Base-by-base conservation (phyloP, 2,113 vertebrate species). In the Oncorhynchus tshawytscha region DNA sequence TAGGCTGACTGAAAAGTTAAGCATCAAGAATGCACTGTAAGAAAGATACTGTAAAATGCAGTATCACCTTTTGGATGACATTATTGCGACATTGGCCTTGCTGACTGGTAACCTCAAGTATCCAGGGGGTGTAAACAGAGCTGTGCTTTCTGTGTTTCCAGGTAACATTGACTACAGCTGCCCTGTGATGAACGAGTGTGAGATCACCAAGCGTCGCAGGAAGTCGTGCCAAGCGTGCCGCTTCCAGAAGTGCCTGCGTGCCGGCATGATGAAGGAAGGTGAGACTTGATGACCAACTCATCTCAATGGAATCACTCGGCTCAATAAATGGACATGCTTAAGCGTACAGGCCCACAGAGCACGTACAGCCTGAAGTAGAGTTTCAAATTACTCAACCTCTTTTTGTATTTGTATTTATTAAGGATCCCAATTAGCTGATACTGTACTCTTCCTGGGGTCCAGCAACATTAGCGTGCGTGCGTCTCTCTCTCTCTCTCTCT, bases 91-190 rank as follows among this genome's bases (percentile, higher is more conserved):
- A 54, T 25, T 16, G 20, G 1, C 20, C 9, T 22, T 64, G n/a
- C 6, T 31, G 13, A 67, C 22, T 67, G 65, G 24, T 15, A 27
- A 27, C 22, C n/a, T 15, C 65, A 29, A 27, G 24, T 11, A 29
- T 24, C 15, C 13, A 5, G 59, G 18, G 54, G n/a, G 6, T 22
- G 59, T 62, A 62, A 62, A n/a, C 13, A 24, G 72, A 16, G 8
- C 27, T 66, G 27, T 54, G 27, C 39, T 24, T 15, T 22, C 34
- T 34, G 5, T 69, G 57, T 74, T 70, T 75, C 80, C 76, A 94
- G 93, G 93, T 29, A 92, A 93, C 85, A 94, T 94, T 0, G 91
- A 93, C 79, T 94, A 94, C 87, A 92, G 83, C 82, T 94, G 93
- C 24, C 92, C 93, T 0, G 85, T 93, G 79, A 80, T 70, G 66